These are phyloP conservation scores for Maniola hyperantus DNA, from an alignment of 2,888 invertebrate species.

Conservation along the genomic window DNA sequence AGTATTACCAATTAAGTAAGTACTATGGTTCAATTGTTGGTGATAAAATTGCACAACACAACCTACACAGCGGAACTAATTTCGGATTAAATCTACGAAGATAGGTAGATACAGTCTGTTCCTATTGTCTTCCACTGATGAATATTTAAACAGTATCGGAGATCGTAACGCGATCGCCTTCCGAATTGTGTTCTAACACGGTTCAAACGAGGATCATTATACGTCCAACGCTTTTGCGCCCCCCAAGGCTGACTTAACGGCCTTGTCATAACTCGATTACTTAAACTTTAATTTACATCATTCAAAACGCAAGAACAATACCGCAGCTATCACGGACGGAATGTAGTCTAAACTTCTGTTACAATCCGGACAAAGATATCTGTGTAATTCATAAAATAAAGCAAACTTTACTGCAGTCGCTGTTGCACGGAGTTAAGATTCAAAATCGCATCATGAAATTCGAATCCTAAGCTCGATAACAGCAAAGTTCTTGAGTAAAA, in stretches of 20 bases:
- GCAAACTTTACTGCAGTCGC: conserved; percentile 30
- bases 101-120: not conserved
- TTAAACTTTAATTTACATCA: conserved; percentile 39
- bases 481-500: conserved; percentile 54
- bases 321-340: conserved; percentile 57
- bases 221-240: conserved; percentile 21
- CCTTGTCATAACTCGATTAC: conserved; percentile 42
- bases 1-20: too few species aligned
- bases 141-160: conserved; percentile 14
- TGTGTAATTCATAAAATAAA: conserved; percentile 21
- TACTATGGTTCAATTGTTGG: too few species aligned
- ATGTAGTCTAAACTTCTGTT: conserved; percentile 72
- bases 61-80: not conserved
- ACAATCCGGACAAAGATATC: conserved; percentile 40
- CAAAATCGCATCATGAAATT: conserved; percentile 19
- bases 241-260: conserved; percentile 30
- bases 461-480: conserved; percentile 22
- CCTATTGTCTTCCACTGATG: conserved; percentile 6
- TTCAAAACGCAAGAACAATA: conserved; percentile 44
- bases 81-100: not conserved
- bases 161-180: conserved; percentile 5
- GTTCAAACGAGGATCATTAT: conserved; percentile 4
- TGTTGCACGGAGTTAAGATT: conserved; percentile 21
- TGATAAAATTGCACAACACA: not conserved
- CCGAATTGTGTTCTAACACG: conserved; percentile 4